phyloP scores from a whole-genome alignment of 1,140 invertebrate species.

The Cydia fagiglandana region DNA sequence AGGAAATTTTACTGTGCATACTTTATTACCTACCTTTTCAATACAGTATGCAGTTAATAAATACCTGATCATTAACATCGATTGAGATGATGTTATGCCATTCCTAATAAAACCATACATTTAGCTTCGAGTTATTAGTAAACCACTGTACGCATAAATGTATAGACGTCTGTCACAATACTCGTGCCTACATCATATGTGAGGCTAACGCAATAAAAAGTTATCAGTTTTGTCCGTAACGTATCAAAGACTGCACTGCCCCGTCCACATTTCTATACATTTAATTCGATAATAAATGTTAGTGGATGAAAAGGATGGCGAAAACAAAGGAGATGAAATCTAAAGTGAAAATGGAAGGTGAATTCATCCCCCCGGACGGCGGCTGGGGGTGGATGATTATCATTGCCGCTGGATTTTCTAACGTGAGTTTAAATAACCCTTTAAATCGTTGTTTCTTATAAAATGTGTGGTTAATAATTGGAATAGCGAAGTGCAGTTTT shows the following conservation, averaged over 20 bases:
- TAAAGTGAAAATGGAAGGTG: conserved; percentile 64
- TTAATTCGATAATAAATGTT: not conserved
- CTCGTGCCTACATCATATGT: not conserved
- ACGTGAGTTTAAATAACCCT: conserved; percentile 76
- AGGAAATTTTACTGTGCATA: no score
- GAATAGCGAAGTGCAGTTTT: not conserved
- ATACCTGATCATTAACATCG: no score
- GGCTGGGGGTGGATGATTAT: conserved; percentile 86
- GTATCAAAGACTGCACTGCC: conserved; percentile 29
- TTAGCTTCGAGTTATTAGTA: not conserved
- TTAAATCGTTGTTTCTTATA: not conserved
- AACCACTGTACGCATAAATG: not conserved
- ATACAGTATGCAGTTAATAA: no score
- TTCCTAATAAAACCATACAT: not conserved
- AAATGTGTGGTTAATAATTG: no score
- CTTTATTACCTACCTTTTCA: no score
- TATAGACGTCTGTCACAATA: conserved; percentile 9
- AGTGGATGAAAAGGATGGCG: conserved; percentile 45
- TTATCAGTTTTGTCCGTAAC: conserved; percentile 37
- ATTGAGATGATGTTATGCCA: not conserved
- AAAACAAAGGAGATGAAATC: conserved; percentile 53
- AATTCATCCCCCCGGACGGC: conserved; percentile 82
- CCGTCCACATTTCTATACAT: not conserved
- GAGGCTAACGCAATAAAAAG: conserved; percentile 30
- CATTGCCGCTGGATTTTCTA: conserved; percentile 81